A percentile compares a stretch with the other conserved stretches of the same genome.
Conservation (phyloP, 1,140 invertebrate genomes). For the Zeugodacus cucurbitae region DNA sequence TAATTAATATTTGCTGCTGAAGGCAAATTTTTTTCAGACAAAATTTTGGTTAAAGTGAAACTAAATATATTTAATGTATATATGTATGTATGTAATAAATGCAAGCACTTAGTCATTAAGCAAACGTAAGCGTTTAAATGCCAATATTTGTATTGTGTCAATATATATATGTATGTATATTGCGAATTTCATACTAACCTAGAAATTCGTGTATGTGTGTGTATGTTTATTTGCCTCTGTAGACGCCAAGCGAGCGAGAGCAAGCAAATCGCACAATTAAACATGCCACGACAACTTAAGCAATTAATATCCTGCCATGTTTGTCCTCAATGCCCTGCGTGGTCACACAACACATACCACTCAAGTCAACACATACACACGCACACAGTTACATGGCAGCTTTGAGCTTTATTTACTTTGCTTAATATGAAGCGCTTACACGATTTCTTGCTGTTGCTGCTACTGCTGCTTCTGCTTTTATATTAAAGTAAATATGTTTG, state of each 20-base stretch:
- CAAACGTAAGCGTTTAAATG: neutral
- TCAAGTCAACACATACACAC: neutral
- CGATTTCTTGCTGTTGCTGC: neutral
- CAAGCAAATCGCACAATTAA: conserved; percentile 39
- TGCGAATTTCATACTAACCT: neutral
- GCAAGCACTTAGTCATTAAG: neutral
- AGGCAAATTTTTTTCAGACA: neutral
- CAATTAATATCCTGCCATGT: conserved; percentile 19
- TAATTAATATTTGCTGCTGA: neutral
- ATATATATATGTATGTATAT: too few species aligned
- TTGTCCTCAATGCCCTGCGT: neutral
- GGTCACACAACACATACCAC: neutral
- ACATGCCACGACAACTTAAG: conserved; percentile 29
- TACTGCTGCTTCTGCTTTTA: neutral
- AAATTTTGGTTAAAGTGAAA: neutral
- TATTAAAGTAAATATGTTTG: neutral
- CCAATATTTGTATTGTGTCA: neutral
- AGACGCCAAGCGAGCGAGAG: neutral
- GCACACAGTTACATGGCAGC: neutral
- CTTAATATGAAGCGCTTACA: neutral
- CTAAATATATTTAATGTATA: neutral
- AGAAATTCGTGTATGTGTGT: neutral
- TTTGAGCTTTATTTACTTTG: neutral
- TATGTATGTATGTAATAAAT: neutral
- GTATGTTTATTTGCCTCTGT: neutral